Conservation (phyloP, 2,888 invertebrate genomes). For the Emesis furor region DNA sequence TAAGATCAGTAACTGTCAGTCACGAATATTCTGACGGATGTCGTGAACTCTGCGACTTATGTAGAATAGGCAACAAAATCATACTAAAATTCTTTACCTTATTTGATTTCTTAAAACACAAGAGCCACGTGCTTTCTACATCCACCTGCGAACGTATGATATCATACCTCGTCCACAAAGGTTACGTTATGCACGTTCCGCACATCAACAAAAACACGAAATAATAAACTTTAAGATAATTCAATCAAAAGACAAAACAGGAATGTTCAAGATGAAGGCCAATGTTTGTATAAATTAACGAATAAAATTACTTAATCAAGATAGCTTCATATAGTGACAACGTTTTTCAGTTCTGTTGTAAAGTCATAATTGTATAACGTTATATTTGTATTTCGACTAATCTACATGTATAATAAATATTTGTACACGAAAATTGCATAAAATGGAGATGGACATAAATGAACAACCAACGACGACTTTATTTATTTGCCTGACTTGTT, state of each 20-base stretch:
- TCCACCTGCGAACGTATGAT: conserved; percentile 74
- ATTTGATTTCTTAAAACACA: conserved; percentile 68
- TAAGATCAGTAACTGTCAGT: conserved; percentile 10
- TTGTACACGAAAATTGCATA: no score
- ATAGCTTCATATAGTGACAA: neutral
- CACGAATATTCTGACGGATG: conserved; percentile 49
- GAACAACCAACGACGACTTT: no score
- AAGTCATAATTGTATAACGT: neutral
- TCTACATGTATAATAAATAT: no score
- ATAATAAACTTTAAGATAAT: conserved; percentile 10
- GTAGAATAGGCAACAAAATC: conserved; percentile 42
- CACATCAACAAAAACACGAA: neutral
- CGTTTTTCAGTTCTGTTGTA: neutral
- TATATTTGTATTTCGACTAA: no score
- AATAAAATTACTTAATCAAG: neutral
- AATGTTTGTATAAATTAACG: conserved; percentile 1
- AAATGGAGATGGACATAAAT: no score
- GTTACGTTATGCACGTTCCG: conserved; percentile 63
- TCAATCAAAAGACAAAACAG: neutral
- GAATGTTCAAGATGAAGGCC: conserved; percentile 2
- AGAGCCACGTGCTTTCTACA: conserved; percentile 73
- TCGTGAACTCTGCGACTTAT: conserved; percentile 48
- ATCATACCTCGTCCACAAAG: conserved; percentile 76
- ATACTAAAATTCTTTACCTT: conserved; percentile 69
- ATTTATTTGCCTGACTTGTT: no score